Conservation (phyloP, 1,140 invertebrate genomes). For the Holcopasites calliopsidis region DNA sequence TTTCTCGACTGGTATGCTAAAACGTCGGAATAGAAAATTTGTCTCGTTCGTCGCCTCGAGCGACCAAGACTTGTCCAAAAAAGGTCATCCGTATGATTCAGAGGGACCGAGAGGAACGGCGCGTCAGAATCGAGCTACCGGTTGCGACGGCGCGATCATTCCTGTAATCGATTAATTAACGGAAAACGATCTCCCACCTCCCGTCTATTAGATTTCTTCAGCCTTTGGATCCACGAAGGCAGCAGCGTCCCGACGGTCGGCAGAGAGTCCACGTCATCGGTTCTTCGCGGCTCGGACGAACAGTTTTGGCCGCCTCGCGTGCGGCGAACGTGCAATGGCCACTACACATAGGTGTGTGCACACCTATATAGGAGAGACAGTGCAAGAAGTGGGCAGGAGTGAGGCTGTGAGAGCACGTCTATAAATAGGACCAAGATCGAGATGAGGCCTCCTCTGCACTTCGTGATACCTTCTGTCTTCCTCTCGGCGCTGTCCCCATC, state of each 20-base stretch:
- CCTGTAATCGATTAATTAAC: slow-evolving; percentile 31
- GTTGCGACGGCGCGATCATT: background rate
- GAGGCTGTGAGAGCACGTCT: slow-evolving; percentile 79
- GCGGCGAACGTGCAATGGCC: slow-evolving; percentile 47
- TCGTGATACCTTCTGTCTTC: slow-evolving; percentile 67
- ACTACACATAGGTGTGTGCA: slow-evolving; percentile 51
- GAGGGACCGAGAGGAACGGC: background rate
- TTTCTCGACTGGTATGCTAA: background rate
- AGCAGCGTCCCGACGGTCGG: slow-evolving; percentile 19
- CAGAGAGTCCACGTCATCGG: slow-evolving; percentile 46
- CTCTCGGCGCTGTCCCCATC: slow-evolving; percentile 36
- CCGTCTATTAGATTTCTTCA: background rate
- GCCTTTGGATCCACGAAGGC: background rate
- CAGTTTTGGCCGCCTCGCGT: slow-evolving; percentile 56
- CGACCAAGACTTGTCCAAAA: slow-evolving; percentile 2
- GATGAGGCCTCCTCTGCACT: slow-evolving; percentile 74
- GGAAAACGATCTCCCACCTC: background rate
- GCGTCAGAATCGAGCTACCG: slow-evolving; percentile 1
- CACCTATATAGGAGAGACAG: slow-evolving; percentile 68
- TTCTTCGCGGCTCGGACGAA: slow-evolving; percentile 46
- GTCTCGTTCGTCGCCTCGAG: background rate
- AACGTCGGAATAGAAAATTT: background rate
- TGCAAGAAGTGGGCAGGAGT: slow-evolving; percentile 74
- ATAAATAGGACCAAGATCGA: slow-evolving; percentile 78
- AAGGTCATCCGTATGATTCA: slow-evolving; percentile 28